phyloP scores from a whole-genome alignment of 2,888 invertebrate species.

The Dione juno region DNA sequence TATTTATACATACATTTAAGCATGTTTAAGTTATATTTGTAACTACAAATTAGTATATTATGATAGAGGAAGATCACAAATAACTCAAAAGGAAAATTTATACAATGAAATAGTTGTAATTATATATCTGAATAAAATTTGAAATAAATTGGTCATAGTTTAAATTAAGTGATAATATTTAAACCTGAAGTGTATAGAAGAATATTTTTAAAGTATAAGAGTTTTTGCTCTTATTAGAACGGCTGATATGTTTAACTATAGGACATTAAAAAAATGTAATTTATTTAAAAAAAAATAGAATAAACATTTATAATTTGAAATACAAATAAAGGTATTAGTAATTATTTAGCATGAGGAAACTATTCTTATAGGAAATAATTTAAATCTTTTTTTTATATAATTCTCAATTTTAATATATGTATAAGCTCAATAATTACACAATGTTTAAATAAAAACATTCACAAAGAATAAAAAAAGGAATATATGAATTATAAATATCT shows the following conservation, averaged over 20 bases:
- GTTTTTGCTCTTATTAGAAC: constrained; percentile 5
- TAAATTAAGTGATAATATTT: background rate
- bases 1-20: background rate
- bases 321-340: background rate
- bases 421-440: too few species aligned
- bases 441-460: too few species aligned
- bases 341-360: background rate
- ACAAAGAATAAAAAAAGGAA: background rate
- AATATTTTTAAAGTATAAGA: background rate
- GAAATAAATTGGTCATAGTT: background rate
- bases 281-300: background rate
- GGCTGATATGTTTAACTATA: background rate
- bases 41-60: background rate
- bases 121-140: background rate
- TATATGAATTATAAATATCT: too few species aligned
- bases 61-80: background rate
- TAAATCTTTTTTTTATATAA: too few species aligned
- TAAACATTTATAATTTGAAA: background rate
- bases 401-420: too few species aligned
- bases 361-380: background rate
- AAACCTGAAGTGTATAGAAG: too few species aligned
- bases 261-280: background rate
- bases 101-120: background rate
- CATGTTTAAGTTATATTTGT: background rate
- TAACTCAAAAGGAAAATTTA: background rate